Base-by-base conservation (phyloP, 1,140 invertebrate species). In the Trichomalopsis sarcophagae region DNA sequence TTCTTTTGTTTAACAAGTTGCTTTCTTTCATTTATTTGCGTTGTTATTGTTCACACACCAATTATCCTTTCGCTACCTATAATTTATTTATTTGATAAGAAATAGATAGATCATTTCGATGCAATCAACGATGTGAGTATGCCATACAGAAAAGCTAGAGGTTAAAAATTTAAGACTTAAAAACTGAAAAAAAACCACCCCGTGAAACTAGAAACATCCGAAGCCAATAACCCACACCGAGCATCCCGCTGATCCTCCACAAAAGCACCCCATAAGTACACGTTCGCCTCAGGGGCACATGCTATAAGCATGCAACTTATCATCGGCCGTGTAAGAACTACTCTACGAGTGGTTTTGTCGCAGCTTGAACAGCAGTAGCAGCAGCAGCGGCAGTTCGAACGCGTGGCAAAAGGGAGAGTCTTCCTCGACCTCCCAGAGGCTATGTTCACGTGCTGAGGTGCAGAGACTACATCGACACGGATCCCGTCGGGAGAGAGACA, bases 11-110 rank as follows among this genome's bases (percentile, higher is more conserved):
- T 78, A 66, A 82, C 33, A 82, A 76, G 1, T 14, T 66, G 27
- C 13, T 81, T 78, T 50, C 77, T 76, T 75, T 85, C 69, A 86
- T 86, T 86, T 86, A 80, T 78, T 78, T 84, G 2, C 73, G n/a
- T 75, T 71, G 10, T 30, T 27, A 27, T 71, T 33, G 27, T 0
- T 27, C 27, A 27, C 10, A 27, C 66, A 14, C 27, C 27, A n/a
- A 6, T 69, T 11, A 69, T 69, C 66, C 66, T 27, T 69, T 5
- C 66, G 62, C 21, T 66, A 69, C 66, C 0, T 27, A 69, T 10
- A 69, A 17, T 44, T 7, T 44, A 44, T 44, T 7, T 1, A 44
- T 44, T 44, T 44, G 40, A 27, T 27, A 27, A 27, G 27, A 44
- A 44, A 44, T 36, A 0, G 4, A 36, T 36, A 6, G 33, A 36